Base-by-base conservation (phyloP, 2,888 invertebrate species). In the Euplagia quadripunctaria region DNA sequence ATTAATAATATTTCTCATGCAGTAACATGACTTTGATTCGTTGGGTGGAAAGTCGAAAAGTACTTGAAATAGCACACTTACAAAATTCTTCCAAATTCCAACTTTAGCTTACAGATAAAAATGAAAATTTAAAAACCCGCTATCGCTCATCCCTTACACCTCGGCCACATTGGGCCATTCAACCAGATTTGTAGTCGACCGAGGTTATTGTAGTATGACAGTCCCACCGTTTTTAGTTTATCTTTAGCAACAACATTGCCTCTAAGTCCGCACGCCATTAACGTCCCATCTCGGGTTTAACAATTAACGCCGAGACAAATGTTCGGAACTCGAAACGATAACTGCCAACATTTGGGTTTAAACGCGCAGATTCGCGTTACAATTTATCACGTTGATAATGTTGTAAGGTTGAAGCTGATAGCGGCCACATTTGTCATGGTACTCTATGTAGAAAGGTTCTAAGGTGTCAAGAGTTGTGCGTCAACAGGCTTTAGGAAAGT, bases 161-260 rank as follows among this genome's bases (percentile, higher is more conserved):
- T 51, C 7, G 5, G 14, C 52, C 49, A 76, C 83, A 76, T 78
- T 79, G 77, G 85, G 83, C 87, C 82, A 88, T 90, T 90, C 81
- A 81, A 85, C 86, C 90, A 93, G 92, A 94, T 94, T 93, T 93
- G 93, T 91, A 87, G 88, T 75, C 88, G 82, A 83, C 75, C 87
- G 79, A 83, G 88, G 88, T 87, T 88, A 91, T 89, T 89, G 91
- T 88, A 88, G 86, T 85, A 81, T 82, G 87, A 87, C 80, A 88
- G 85, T 81, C 70, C 82, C 77, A 74, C 86, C 87, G 85, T 91
- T 92, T 92, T 92, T 91, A 91, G 90, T 93, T 92, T 92, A 94
- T 93, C 91, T 86, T 79, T 82, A 81, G 84, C 85, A 87, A 86
- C 80, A 72, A 68, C 73, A 71, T 81, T 75, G 76, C 78, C 70